Base-by-base conservation (phyloP, 2,888 invertebrate species). In the Diachrysia chrysitis region DNA sequence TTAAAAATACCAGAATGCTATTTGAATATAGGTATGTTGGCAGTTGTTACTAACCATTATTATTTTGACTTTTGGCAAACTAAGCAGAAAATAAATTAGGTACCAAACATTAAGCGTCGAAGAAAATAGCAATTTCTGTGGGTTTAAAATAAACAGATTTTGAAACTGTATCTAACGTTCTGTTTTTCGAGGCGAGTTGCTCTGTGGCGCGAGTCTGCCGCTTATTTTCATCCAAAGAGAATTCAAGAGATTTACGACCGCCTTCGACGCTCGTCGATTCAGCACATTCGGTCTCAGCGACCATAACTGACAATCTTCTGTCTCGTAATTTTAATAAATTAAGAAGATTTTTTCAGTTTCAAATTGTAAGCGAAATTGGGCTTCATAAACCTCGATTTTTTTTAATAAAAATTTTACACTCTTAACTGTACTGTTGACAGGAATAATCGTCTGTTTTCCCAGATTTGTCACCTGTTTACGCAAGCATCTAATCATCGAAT, bases 211-310 rank as follows among this genome's bases (percentile, higher is more conserved):
- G 85, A 81, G 87, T 86, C 85, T 84, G 87, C 88, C 90, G 86
- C 88, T 90, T 93, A 92, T 93, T 93, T 94, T 91, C 90, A 92
- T 91, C 88, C 88, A 83, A 86, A 89, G 86, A 86, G 90, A 90
- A 90, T 86, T 85, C 85, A 82, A 82, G 86, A 90, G 93, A 94
- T 94, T 94, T 94, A 94, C 90, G 93, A 93, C 87, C 91, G 89
- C 86, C 90, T 89, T 90, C 87, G 89, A 76, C 89, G 87, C 87
- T 90, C 90, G 89, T 87, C 90, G 89, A 93, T 93, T 94, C 93
- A 93, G 93, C 93, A 91, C 90, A 92, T 93, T 90, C 89, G 85
- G 85, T 87, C 89, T 87, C 88, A 83, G 85, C 87, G 90, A 88
- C 89, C 89, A 89, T 93, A 91, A 90, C 92, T 92, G 92, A 92